These are phyloP conservation scores for Eriosoma lanigerum DNA, from an alignment of 1,140 invertebrate genomes.

Conservation along the genomic window DNA sequence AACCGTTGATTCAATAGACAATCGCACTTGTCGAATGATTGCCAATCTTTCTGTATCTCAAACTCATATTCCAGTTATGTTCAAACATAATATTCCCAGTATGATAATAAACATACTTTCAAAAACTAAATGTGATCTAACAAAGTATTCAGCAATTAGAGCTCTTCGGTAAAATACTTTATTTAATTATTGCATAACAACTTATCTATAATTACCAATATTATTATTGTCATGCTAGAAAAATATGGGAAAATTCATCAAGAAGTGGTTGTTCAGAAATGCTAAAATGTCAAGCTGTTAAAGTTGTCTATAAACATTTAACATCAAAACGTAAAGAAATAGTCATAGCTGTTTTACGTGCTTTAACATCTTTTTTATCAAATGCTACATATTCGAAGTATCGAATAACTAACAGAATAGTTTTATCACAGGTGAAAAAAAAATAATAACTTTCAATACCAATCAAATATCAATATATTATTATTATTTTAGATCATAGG, in stretches of 20 bases:
- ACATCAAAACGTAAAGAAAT: conserved; percentile 24
- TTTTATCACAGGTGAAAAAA: conserved; percentile 25
- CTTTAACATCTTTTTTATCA: conserved; percentile 2
- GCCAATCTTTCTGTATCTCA: conserved; percentile 54
- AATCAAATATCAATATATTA: neutral
- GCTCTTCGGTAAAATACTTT: conserved; percentile 53
- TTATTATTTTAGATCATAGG: conserved; percentile 33
- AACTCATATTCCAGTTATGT: conserved; percentile 52
- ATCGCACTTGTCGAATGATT: conserved; percentile 54
- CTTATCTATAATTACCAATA: neutral
- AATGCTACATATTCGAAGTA: conserved; percentile 16
- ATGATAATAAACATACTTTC: conserved; percentile 53
- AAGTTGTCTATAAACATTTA: neutral
- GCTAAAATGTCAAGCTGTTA: neutral
- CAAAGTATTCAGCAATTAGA: conserved; percentile 54
- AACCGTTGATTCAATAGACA: conserved; percentile 53
- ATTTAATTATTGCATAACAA: neutral
- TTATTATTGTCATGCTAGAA: neutral
- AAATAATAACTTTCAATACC: neutral
- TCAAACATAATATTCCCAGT: conserved; percentile 51
- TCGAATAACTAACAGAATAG: neutral
- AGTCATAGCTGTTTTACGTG: conserved; percentile 28
- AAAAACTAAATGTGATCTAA: conserved; percentile 39
- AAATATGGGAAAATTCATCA: conserved; percentile 44
- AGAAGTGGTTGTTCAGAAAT: conserved; percentile 25